phyloP scores from a whole-genome alignment of 1,140 invertebrate genomes.

The Brachionus paranguensis region DNA sequence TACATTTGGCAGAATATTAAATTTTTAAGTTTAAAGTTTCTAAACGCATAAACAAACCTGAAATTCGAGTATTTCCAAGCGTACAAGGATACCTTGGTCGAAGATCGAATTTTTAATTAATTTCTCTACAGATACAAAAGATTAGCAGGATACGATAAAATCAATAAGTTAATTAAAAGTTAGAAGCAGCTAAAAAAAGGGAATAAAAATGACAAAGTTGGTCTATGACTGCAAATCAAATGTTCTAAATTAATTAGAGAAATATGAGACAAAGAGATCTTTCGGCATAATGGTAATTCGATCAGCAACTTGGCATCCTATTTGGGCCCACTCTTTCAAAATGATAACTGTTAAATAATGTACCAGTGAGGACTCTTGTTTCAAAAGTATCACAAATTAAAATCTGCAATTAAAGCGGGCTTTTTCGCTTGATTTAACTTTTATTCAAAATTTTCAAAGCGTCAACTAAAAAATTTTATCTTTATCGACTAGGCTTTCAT shows the following conservation, averaged over 20 bases:
- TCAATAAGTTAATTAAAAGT: conserved; percentile 13
- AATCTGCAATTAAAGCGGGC: not conserved
- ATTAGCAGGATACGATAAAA: conserved; percentile 21
- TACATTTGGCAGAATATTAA: too few relatives aligned
- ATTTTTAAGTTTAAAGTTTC: too few relatives aligned
- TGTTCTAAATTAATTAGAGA: conserved; percentile 25
- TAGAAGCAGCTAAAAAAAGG: too few relatives aligned
- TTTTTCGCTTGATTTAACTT: not conserved
- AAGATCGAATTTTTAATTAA: not conserved
- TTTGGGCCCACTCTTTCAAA: not conserved
- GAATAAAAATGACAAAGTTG: not conserved
- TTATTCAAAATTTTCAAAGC: not conserved
- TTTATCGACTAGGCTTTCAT: not conserved
- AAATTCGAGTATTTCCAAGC: not conserved
- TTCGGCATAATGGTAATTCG: not conserved
- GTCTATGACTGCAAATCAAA: not conserved
- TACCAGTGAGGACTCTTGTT: not conserved
- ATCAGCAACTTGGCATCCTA: not conserved
- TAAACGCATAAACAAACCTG: not conserved
- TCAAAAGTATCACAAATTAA: not conserved
- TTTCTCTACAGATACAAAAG: conserved; percentile 11
- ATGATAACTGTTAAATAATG: conserved; percentile 5
- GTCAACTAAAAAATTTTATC: not conserved
- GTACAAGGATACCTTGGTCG: not conserved
- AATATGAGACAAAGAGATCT: not conserved